Evolutionary conservation across 2,888 invertebrate genomes (phyloP).

Genomic region (Lordiphosa andalusiaca): DNA sequence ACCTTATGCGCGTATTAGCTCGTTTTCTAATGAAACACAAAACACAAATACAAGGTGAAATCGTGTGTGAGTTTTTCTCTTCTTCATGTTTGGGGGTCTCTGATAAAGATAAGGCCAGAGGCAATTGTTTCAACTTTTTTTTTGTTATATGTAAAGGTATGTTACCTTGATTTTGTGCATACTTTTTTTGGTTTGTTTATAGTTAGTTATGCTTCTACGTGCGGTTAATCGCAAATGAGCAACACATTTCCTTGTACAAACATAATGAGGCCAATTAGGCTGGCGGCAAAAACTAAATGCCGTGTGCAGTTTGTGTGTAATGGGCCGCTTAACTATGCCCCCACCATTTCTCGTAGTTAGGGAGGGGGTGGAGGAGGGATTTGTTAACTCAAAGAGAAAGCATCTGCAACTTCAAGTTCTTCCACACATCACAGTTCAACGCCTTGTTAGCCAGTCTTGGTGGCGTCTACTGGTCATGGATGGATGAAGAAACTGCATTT

Average conservation of each 20-base stretch:
- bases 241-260: constrained; percentile 42
- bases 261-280: constrained; percentile 73
- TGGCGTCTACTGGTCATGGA: constrained; percentile 25
- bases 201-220: constrained; percentile 56
- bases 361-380: too few species aligned
- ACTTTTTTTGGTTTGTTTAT: constrained; percentile 12
- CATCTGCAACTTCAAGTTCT: constrained; percentile 29
- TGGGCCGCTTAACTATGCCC: constrained; percentile 58
- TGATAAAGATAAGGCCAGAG: constrained; percentile 61
- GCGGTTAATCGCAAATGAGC: constrained; percentile 68
- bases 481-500: constrained; percentile 15
- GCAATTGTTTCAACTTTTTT: constrained; percentile 41
- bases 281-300: constrained; percentile 68
- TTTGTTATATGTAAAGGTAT: constrained; percentile 13
- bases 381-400: constrained; percentile 7
- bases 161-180: constrained; percentile 35
- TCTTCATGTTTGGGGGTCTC: constrained; percentile 3
- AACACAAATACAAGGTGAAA: constrained; percentile 42
- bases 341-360: not conserved
- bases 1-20: constrained; percentile 44
- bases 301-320: constrained; percentile 64
- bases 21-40: constrained; percentile 37
- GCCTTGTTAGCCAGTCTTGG: constrained; percentile 31
- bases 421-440: constrained; percentile 7
- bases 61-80: constrained; percentile 15